Evolutionary conservation across 2,888 invertebrate species (phyloP), one percentile per base, ranked within the genome.

Genomic region (Xanthia icteritia): DNA sequence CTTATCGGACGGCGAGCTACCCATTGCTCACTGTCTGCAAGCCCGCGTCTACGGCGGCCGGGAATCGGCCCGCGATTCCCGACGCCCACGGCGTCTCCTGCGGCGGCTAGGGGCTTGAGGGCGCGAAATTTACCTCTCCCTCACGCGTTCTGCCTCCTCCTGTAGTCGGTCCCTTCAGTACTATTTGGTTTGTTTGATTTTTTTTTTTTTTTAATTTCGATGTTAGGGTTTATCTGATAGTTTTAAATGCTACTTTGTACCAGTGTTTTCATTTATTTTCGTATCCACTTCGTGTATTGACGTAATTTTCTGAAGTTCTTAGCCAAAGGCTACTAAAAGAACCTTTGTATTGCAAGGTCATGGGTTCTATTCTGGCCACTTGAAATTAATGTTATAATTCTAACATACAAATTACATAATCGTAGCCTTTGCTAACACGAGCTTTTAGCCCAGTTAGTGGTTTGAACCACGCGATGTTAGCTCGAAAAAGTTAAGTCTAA

Each of bases 341-440:
- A 58, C 36, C 13, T 17, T 17, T 42, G 0, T 27, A 17, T 27
- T 31, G 23, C 82, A 83, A 83, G 83, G 83, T 81, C 85, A 77
- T 48, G 54, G 63, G 13, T 81, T 36, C 67, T 60, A 81, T 71
- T 77, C 60, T 20, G 11, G 48, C 45, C 66, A 45, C 51, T 72
- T 68, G 67, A 67, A 72, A 85, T 74, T 72, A 82, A 85, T 77
- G 68, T 77, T 73, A 73, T 83, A 83, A 85, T 83, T 74, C 82
- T 77, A 74, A 71, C 82, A 85, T 71, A 85, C 85, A 85, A 83
- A 83, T 83, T 77, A 83, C 67, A 83, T 85, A 83, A 83, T 83
- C 67, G 58, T 61, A 83, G 77, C 67, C 69, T 77, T 73, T 82
- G 36, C 23, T 73, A 71, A 73, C 82, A 56, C 73, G 82, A 81